phyloP scores from a whole-genome alignment of 2,113 vertebrate species.

The Globicephala melas region DNA sequence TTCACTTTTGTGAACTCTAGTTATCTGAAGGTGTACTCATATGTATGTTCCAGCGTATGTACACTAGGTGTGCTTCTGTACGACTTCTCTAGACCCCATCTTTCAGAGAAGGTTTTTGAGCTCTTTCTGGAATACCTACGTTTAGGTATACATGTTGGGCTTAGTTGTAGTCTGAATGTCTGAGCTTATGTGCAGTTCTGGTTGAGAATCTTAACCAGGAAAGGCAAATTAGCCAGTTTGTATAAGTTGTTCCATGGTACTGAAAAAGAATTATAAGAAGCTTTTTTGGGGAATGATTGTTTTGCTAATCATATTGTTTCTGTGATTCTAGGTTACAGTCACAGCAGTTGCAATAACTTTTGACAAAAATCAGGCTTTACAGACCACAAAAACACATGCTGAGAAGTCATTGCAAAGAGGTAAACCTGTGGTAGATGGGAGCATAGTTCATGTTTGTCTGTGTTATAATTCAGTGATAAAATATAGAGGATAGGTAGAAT shows the following conservation, averaged over 20 bases:
- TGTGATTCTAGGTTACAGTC: conserved; percentile 90
- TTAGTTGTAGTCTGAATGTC: not conserved
- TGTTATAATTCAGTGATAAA: not conserved
- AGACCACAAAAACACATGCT: conserved; percentile 80
- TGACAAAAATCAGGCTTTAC: conserved; percentile 92
- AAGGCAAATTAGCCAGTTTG: not conserved
- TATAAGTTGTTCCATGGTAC: not conserved
- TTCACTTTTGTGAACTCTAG: not conserved
- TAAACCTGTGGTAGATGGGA: conserved; percentile 65
- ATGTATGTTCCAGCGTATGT: not conserved
- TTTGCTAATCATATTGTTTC: not conserved
- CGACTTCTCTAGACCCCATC: not conserved
- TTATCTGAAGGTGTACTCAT: not conserved
- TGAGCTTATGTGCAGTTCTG: not conserved
- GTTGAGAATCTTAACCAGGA: conserved; percentile 5
- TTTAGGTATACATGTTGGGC: not conserved
- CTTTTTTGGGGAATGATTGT: not conserved
- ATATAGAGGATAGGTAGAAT: not conserved
- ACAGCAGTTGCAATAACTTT: conserved; percentile 98
- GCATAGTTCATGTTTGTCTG: not conserved
- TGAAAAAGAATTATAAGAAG: not conserved
- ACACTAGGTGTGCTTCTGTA: not conserved
- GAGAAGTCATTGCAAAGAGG: conserved; percentile 92
- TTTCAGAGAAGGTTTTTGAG: not conserved
- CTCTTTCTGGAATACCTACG: not conserved